Conservation (phyloP, 2,888 invertebrate genomes). For the Galeopsomyia nigrocyanea region DNA sequence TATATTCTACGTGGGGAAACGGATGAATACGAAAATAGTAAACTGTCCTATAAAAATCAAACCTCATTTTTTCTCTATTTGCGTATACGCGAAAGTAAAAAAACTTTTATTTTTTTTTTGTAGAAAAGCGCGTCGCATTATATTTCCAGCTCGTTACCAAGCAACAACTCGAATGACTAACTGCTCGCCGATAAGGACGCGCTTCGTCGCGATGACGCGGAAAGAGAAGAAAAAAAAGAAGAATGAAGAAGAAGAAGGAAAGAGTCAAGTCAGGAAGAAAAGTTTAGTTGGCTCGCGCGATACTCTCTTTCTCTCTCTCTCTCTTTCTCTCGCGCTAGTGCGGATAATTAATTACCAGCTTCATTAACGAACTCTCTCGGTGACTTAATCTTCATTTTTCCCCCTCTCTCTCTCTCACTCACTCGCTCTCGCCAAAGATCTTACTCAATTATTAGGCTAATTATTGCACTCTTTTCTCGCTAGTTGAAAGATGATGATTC, state of each 20-base stretch:
- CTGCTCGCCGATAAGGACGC: constrained; percentile 26
- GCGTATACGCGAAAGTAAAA: too few species aligned
- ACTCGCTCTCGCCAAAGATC: constrained; percentile 25
- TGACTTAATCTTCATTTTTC: constrained; percentile 44
- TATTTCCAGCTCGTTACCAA: too few species aligned
- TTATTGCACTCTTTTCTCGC: constrained; percentile 31
- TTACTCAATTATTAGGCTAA: constrained; percentile 42
- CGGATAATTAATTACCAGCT: constrained; percentile 43
- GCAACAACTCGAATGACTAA: constrained; percentile 6
- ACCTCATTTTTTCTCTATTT: too few species aligned
- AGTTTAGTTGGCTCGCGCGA: constrained; percentile 4
- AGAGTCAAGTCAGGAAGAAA: neutral
- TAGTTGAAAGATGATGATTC: constrained; percentile 2
- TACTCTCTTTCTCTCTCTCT: neutral
- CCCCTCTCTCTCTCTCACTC: constrained; percentile 4
- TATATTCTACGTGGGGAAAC: too few species aligned
- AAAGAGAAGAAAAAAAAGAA: neutral
- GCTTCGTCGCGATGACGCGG: neutral
- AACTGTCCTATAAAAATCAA: too few species aligned
- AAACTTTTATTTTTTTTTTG: too few species aligned
- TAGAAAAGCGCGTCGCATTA: too few species aligned
- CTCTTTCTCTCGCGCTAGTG: neutral
- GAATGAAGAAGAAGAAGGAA: neutral
- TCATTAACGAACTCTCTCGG: constrained; percentile 38
- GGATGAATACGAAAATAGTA: too few species aligned